A percentile compares a stretch with the other conserved stretches of the same genome.
Conservation (phyloP, 2,888 invertebrate species). For the Diaphora mendica region DNA sequence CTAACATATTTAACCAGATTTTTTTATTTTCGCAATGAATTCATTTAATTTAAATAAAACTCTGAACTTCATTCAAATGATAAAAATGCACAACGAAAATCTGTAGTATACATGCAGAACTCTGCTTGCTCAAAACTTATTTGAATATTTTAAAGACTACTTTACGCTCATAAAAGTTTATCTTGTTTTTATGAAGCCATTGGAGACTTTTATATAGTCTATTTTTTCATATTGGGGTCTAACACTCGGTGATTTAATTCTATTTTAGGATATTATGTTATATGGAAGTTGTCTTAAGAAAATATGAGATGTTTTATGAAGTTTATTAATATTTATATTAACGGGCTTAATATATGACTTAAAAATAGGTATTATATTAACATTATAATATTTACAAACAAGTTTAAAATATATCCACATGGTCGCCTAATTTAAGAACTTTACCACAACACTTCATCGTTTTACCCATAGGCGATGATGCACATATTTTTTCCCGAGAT, state of each 20-base stretch:
- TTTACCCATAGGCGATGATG: too few relatives aligned
- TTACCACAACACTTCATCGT: too few relatives aligned
- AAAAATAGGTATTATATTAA: too few relatives aligned
- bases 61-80: slow-evolving; percentile 15
- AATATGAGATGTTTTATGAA: background rate
- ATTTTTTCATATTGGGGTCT: slow-evolving; percentile 29
- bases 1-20: background rate
- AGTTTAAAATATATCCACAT: too few relatives aligned
- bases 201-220: slow-evolving; percentile 35
- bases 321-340: background rate
- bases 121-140: slow-evolving; percentile 43
- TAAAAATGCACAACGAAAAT: slow-evolving; percentile 25
- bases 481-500: too few relatives aligned
- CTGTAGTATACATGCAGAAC: slow-evolving; percentile 37
- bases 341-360: background rate
- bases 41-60: slow-evolving; percentile 1
- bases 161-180: slow-evolving; percentile 48
- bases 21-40: background rate
- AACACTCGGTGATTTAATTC: slow-evolving; percentile 20
- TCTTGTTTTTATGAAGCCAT: slow-evolving; percentile 47
- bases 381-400: too few relatives aligned
- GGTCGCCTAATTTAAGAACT: too few relatives aligned
- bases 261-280: slow-evolving; percentile 3
- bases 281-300: background rate
- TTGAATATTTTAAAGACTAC: slow-evolving; percentile 52